Percentiles rank a stretch among this genome's conserved stretches.
phyloP scores from a whole-genome alignment of 2,888 invertebrate genomes.

The Esperia sulphurella region DNA sequence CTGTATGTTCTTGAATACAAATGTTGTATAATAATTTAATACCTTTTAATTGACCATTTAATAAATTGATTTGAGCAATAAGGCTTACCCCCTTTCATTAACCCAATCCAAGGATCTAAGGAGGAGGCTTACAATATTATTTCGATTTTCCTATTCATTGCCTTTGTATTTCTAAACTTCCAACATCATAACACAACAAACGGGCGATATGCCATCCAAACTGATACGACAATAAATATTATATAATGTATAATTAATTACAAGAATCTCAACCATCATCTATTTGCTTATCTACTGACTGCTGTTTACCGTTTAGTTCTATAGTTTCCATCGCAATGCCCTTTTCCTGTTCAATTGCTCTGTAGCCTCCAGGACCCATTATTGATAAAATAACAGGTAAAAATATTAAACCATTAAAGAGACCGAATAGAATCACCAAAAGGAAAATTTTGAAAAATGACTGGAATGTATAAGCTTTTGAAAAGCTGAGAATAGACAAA shows the following conservation, averaged over 20 bases:
- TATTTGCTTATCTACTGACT: constrained; percentile 27
- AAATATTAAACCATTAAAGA: constrained; percentile 87
- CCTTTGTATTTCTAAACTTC: no score
- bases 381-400: constrained; percentile 87
- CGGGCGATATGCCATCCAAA: no score
- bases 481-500: constrained; percentile 83
- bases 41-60: no score
- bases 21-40: no score
- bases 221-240: neutral
- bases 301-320: constrained; percentile 53
- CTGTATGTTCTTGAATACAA: no score
- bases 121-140: no score
- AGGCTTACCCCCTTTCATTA: no score
- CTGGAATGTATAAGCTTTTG: constrained; percentile 87
- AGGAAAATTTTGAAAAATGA: constrained; percentile 88
- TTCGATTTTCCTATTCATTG: no score
- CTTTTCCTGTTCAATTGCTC: constrained; percentile 24
- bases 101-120: no score
- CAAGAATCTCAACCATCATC: constrained; percentile 18
- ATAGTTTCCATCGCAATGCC: constrained; percentile 43
- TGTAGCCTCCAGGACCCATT: constrained; percentile 82
- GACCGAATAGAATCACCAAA: constrained; percentile 86
- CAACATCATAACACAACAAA: no score
- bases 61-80: no score
- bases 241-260: neutral